Evolutionary conservation across 64 coral and sea anemone genomes (phyloP), one percentile per base, ranked within the genome.

Genomic region (Orbicella faveolata): DNA sequence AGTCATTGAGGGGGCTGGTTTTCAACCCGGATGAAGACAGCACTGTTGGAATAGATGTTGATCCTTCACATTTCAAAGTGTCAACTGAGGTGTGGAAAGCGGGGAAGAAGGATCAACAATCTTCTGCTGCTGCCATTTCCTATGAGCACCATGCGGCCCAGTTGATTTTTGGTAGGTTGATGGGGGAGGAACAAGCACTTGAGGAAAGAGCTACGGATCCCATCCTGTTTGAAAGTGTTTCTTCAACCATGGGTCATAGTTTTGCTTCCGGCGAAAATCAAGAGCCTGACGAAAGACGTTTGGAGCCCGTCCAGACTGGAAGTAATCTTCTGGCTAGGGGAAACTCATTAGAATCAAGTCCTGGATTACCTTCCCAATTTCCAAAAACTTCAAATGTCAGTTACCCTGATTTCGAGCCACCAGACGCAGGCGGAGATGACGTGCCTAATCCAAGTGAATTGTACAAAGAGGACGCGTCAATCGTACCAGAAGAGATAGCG

Each of bases 21-120:
- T 83, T 83, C 62, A 83, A 83, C 35, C 80, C 80, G 21, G 19
- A 83, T 41, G 80, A 83, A 64, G 62, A 44, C 20, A 83, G 80
- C 9, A 83, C 80, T 83, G 61, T 68, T 21, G 80, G 80, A 35
- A 67, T 83, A 41, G 80, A 83, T 83, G 20, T 25, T 6, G 80
- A 83, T 68, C 80, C 80, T 25, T 66, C 80, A 14, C 61, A 67
- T 44, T 83, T 83, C 17, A 23, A 83, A 16, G 63, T 83, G 4
- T 65, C 80, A 36, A 69, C 80, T 20, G 80, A 83, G 63, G 36
- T 41, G 41, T 83, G 80, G 80, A 83, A n/a, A 57, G 21, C 62
- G 4, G 62, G 63, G 7, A 19, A 67, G 36, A 83, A 41, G 18
- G 80, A 83, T 37, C 61, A 83, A 48, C 35, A 19, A 48, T 8